These are phyloP conservation scores for Adela reaumurella DNA, from an alignment of 2,888 invertebrate genomes.

Conservation along the genomic window DNA sequence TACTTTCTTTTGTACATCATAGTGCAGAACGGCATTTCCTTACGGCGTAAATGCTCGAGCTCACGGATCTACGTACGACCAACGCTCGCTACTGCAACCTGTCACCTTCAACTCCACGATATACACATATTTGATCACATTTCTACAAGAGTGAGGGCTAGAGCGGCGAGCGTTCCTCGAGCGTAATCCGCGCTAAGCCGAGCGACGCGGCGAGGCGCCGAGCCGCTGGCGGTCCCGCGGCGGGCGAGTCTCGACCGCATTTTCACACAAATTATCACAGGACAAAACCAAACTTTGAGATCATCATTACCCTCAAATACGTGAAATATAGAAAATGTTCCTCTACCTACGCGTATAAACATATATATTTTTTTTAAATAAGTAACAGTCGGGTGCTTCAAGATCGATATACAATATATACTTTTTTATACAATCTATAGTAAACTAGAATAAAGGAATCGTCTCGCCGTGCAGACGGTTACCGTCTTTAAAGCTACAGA, in stretches of 20 bases:
- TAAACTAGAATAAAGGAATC: neutral
- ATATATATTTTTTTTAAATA: conserved; percentile 47
- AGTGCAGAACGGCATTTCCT: conserved; percentile 16
- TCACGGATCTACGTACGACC: too few species aligned
- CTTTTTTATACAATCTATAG: neutral
- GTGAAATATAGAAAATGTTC: neutral
- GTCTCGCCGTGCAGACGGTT: neutral
- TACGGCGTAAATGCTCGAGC: neutral
- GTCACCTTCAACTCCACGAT: too few species aligned
- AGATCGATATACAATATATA: neutral
- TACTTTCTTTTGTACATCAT: conserved; percentile 53
- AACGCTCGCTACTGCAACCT: too few species aligned
- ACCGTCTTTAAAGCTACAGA: neutral
- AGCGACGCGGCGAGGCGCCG: too few species aligned
- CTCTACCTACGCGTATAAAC: conserved; percentile 21
- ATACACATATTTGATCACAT: too few species aligned
- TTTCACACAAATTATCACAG: neutral
- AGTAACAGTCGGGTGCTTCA: conserved; percentile 38
- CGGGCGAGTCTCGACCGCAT: neutral
- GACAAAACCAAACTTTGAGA: neutral
- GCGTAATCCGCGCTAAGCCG: too few species aligned
- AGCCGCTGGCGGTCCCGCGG: neutral
- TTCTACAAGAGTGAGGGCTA: too few species aligned
- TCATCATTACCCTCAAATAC: neutral
- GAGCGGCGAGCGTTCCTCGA: too few species aligned